Conservation (phyloP, 2,888 invertebrate species). For the Amphimallon solstitiale region DNA sequence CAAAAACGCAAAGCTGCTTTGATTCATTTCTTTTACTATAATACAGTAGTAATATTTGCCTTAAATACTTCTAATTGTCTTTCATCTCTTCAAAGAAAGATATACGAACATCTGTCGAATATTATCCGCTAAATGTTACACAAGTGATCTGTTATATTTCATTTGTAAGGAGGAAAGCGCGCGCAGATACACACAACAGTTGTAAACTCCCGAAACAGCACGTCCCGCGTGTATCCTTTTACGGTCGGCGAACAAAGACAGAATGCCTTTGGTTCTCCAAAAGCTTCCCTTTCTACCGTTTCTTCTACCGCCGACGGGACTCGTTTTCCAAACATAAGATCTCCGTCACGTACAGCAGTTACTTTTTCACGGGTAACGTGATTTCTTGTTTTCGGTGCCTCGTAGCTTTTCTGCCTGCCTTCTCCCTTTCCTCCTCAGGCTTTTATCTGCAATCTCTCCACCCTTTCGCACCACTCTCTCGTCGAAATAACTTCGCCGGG, state of each 20-base stretch:
- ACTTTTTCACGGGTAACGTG: constrained; percentile 40
- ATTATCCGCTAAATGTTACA: constrained; percentile 14
- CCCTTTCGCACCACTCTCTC: background rate
- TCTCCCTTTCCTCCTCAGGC: constrained; percentile 13
- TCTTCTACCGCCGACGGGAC: constrained; percentile 24
- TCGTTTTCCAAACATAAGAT: constrained; percentile 34
- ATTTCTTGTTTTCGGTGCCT: constrained; percentile 39
- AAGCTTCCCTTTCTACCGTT: constrained; percentile 12
- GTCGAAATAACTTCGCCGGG: background rate
- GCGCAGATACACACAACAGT: constrained; percentile 29
- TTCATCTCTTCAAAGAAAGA: background rate
- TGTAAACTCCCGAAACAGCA: constrained; percentile 30
- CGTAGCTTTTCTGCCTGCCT: constrained; percentile 15
- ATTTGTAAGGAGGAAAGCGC: constrained; percentile 22
- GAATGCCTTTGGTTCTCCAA: constrained; percentile 26
- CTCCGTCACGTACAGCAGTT: constrained; percentile 39
- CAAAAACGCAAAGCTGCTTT: too few species aligned
- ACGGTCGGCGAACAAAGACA: constrained; percentile 29
- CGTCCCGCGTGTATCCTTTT: constrained; percentile 34
- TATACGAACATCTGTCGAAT: background rate
- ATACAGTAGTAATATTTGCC: too few species aligned
- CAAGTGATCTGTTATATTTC: constrained; percentile 28
- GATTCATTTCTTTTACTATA: too few species aligned
- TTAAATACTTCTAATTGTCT: background rate
- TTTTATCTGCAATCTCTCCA: constrained; percentile 23